Evolutionary conservation across 2,888 invertebrate genomes (phyloP), one percentile per base, ranked within the genome.

Genomic region (Lasioglossum vierecki): DNA sequence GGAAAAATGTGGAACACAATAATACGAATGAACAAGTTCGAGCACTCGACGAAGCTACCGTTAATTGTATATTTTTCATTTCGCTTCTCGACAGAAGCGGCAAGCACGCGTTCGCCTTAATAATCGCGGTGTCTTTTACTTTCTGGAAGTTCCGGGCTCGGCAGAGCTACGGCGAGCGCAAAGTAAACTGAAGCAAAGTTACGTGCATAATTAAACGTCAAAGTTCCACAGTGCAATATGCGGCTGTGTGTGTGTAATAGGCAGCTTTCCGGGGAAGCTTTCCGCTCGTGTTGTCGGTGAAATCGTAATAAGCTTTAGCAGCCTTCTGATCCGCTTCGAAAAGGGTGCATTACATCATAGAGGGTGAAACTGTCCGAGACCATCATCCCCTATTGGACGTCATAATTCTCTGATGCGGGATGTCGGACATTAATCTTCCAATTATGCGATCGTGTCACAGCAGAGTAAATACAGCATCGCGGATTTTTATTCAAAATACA

Each of bases 191-290:
- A 83, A 90, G 90, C 82, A 83, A 91, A 93, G 88, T 91, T 91
- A 89, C 90, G 89, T 92, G 91, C 92, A 92, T 94, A 93, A 94
- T 94, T 93, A 92, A 93, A 92, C 92, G 91, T 91, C 91, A 90
- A 92, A 92, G 91, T 92, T 93, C 88, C 88, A 84, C 87, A 78
- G 85, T 79, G 85, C 86, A 88, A 88, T 86, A 87, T 87, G 86
- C 86, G 79, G 39, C 49, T 26, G 41, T 66, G 75, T 66, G 75
- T 66, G 75, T 79, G 49, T 79, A 85, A 81, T 79, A 78, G 81
- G 49, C 49, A 72, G 79, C 53, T 53, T 53, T 53, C 57, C 85
- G 57, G 39, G 57, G n/a, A 57, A 71, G 75, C 79, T 79, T 83
- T 73, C 68, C 66, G 63, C 46, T 72, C 74, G 80, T 35, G 82